Evolutionary conservation across 1,140 invertebrate genomes (phyloP).

Genomic region (Brachionus koreanus): DNA sequence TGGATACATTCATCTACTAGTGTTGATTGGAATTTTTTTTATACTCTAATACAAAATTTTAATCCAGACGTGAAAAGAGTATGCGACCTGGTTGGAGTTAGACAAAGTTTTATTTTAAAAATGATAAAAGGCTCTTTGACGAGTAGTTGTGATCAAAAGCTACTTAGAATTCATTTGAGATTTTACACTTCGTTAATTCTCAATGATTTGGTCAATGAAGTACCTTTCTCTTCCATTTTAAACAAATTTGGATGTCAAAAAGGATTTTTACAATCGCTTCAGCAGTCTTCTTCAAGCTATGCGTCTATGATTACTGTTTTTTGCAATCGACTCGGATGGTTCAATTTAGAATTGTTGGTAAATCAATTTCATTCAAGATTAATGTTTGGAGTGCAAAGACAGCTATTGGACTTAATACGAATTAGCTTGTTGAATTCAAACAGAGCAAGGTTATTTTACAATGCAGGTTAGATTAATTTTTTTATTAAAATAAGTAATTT

Average conservation of each 20-base stretch:
- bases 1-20: conserved; percentile 23
- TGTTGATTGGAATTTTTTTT: conserved; percentile 44
- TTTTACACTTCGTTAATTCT: conserved; percentile 88
- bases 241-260: conserved; percentile 77
- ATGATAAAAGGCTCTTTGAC: conserved; percentile 69
- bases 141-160: conserved; percentile 50
- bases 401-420: conserved; percentile 83
- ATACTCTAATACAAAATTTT: conserved; percentile 54
- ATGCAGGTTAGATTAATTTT: conserved; percentile 64
- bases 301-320: conserved; percentile 89
- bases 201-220: conserved; percentile 86
- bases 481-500: conserved; percentile 52
- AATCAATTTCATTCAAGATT: conserved; percentile 86
- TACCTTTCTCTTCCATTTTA: conserved; percentile 72
- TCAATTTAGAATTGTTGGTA: conserved; percentile 79
- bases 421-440: conserved; percentile 77
- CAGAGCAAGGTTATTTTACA: conserved; percentile 76
- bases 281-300: conserved; percentile 90
- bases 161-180: conserved; percentile 54
- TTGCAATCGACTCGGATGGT: conserved; percentile 86
- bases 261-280: conserved; percentile 81
- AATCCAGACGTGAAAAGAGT: conserved; percentile 75
- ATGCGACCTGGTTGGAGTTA: conserved; percentile 81
- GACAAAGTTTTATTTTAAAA: conserved; percentile 78
- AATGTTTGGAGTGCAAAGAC: conserved; percentile 85